Conservation (phyloP, 2,797 vertebrate species). For the Loris lydekkerianus region DNA sequence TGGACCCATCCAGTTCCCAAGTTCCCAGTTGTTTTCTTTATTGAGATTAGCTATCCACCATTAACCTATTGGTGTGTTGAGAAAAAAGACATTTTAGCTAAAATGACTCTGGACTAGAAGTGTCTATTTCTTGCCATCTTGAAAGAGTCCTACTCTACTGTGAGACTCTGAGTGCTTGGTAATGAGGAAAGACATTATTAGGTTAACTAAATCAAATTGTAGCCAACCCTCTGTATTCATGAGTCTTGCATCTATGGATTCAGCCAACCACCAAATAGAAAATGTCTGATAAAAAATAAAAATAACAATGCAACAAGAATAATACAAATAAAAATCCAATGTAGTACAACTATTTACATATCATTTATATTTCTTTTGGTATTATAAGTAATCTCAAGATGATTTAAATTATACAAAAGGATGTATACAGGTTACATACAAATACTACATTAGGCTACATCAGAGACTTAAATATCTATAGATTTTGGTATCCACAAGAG, state of each 20-base stretch:
- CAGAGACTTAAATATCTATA: not conserved
- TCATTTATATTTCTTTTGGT: not conserved
- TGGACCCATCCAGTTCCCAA: not conserved
- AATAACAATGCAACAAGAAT: not conserved
- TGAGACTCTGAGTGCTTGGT: not conserved
- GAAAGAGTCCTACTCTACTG: not conserved
- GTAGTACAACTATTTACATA: not conserved
- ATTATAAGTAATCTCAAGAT: not conserved
- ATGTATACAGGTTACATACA: not conserved
- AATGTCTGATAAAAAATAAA: not conserved
- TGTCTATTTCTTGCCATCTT: not conserved
- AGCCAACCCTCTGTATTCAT: not conserved
- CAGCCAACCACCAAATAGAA: not conserved
- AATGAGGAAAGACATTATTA: not conserved
- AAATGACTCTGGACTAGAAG: not conserved
- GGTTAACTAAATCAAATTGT: not conserved
- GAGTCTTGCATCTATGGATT: not conserved
- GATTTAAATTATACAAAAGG: not conserved
- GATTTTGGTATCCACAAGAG: not conserved
- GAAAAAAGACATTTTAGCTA: not conserved
- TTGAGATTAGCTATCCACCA: not conserved
- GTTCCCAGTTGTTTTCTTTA: constrained; percentile 25
- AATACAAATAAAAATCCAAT: not conserved
- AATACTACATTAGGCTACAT: not conserved
- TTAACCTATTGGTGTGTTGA: not conserved